Evolutionary conservation across 2,797 vertebrate genomes (phyloP).

Genomic region (Sandelia bainsii): DNA sequence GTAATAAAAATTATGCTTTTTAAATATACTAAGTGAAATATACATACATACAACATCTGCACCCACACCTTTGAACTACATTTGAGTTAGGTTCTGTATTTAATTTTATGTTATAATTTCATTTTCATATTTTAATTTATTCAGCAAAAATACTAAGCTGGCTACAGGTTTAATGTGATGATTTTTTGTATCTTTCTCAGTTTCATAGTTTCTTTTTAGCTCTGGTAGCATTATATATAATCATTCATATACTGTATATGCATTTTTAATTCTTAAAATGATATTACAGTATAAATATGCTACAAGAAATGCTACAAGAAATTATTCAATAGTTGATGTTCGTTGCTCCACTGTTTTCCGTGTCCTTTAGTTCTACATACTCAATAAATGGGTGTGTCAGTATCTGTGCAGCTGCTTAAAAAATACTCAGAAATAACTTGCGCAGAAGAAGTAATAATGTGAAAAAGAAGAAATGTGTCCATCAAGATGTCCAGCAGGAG

Average conservation of each 20-base stretch:
- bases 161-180: too few relatives aligned
- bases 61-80: neutral
- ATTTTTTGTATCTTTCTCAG: neutral
- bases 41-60: neutral
- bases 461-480: conserved; percentile 23
- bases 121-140: conserved; percentile 6
- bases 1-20: conserved; percentile 8
- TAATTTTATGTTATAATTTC: conserved; percentile 15
- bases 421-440: neutral
- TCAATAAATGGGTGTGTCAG: neutral
- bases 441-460: conserved; percentile 26
- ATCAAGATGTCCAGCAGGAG: conserved; percentile 63
- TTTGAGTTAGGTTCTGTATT: neutral
- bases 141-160: too few relatives aligned
- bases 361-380: neutral
- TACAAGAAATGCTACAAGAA: neutral
- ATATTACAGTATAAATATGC: neutral
- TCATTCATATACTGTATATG: neutral
- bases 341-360: neutral
- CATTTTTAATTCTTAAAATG: neutral
- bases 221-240: neutral
- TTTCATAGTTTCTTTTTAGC: neutral
- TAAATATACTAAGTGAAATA: neutral
- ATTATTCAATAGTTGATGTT: neutral
- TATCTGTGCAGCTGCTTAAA: too few relatives aligned